Evolutionary conservation across 2,113 vertebrate genomes (phyloP).

Genomic region (Atlantisia rogersi): DNA sequence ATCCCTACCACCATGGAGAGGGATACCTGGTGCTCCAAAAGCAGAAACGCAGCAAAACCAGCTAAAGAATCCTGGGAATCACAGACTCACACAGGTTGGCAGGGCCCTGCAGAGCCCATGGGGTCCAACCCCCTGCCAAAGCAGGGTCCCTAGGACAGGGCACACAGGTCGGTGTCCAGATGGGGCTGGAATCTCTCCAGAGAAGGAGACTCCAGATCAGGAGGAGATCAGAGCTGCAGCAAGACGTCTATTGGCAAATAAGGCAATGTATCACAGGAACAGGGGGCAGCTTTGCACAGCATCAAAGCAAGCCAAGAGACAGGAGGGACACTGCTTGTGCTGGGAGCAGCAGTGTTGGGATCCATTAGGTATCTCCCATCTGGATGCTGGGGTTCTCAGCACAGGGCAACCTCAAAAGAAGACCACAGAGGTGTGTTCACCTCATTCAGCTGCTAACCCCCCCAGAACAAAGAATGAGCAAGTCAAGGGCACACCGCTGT

Average conservation of each 20-base stretch:
- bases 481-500: neutral
- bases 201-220: too few species aligned
- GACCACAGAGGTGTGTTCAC: fast-evolving
- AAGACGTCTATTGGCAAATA: neutral
- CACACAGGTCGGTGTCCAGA: too few species aligned
- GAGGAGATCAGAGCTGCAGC: neutral
- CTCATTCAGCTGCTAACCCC: fast-evolving
- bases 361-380: neutral
- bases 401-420: neutral
- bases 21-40: neutral
- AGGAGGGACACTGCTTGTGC: neutral
- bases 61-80: neutral
- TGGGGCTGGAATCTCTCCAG: too few species aligned
- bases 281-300: neutral
- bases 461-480: neutral
- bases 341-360: neutral
- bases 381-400: neutral
- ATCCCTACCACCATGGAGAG: fast-evolving
- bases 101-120: too few species aligned
- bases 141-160: too few species aligned
- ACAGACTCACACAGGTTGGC: too few species aligned
- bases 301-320: neutral
- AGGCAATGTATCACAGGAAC: neutral
- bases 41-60: neutral
- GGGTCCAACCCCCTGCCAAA: too few species aligned